phyloP scores from a whole-genome alignment of 2,113 vertebrate genomes.

The Lanius ludovicianus region DNA sequence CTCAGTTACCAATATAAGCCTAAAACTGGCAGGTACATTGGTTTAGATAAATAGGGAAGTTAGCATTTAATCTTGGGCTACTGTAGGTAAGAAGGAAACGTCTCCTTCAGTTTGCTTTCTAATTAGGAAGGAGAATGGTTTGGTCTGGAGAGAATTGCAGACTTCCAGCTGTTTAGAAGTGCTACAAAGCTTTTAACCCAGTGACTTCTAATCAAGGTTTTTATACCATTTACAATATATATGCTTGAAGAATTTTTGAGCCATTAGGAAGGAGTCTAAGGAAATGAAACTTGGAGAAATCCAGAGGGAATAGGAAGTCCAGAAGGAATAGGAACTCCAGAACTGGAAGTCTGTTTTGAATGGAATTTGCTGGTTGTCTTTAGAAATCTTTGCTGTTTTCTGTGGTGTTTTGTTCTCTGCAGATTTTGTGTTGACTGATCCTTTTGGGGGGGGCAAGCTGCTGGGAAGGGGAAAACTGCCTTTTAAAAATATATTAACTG shows the following conservation, averaged over 20 bases:
- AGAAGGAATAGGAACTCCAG: neutral
- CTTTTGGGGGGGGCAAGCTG: neutral
- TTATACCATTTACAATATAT: neutral
- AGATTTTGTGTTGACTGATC: slow-evolving; percentile 29
- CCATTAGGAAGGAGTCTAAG: neutral
- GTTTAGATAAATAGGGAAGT: neutral
- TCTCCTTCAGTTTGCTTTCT: neutral
- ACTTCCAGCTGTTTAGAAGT: neutral
- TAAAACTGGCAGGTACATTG: neutral
- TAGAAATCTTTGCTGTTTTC: neutral
- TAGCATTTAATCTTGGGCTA: neutral
- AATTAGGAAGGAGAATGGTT: neutral
- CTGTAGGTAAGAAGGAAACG: neutral
- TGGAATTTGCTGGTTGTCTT: neutral
- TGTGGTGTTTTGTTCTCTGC: neutral
- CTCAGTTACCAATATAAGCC: neutral
- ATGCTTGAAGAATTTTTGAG: neutral
- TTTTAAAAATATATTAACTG: neutral
- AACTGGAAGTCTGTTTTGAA: neutral
- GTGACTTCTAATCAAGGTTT: neutral
- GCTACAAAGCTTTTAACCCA: neutral
- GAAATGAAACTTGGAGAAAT: neutral
- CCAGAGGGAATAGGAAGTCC: neutral
- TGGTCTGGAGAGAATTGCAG: neutral
- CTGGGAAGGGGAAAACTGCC: neutral